Evolutionary conservation across 1,140 invertebrate genomes (phyloP), one percentile per base, ranked within the genome.

Genomic region (Diorhabda elongata): DNA sequence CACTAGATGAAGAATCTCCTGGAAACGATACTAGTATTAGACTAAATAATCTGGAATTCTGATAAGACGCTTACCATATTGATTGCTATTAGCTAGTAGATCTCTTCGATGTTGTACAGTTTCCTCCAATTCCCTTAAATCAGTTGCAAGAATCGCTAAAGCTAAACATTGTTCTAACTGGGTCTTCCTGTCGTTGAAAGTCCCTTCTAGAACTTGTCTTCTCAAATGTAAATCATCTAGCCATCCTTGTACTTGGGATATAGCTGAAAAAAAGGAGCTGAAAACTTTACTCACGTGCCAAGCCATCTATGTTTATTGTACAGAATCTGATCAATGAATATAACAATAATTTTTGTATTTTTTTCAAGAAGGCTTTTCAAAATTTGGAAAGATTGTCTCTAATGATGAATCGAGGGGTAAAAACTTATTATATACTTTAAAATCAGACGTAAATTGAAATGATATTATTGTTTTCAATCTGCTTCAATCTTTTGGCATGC

Each of bases 101-200:
- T 82, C 81, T 64, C 83, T 80, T 64, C 84, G 81, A 66, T 84
- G 82, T 65, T 74, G 83, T 1, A 90, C 77, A n/a, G 83, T 78
- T 7, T 87, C 82, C 73, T 90, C 87, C 8, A 93, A 83, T 77
- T 91, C 87, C 59, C 87, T 83, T 42, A 94, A 81, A 80, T 94
- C 91, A 42, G 86, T 85, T 41, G 91, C 90, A 5, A 94, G 82
- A 66, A 92, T 80, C 59, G 90, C 89, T 41, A 94, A 81, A 52
- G 90, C 90, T 67, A 93, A 82, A 71, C 91, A 91, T 79, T 95
- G 91, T 75, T 94, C 91, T 69, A 94, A 83, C 74, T 91, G 86
- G 2, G 82, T 84, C 77, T 89, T 89, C 70, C 87, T 82, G 82
- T 82, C 87, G 69, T 87, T 85, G 84, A 91, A 93, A n/a, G 89